phyloP scores from a whole-genome alignment of 2,113 vertebrate genomes.

The Corynorhinus townsendii region DNA sequence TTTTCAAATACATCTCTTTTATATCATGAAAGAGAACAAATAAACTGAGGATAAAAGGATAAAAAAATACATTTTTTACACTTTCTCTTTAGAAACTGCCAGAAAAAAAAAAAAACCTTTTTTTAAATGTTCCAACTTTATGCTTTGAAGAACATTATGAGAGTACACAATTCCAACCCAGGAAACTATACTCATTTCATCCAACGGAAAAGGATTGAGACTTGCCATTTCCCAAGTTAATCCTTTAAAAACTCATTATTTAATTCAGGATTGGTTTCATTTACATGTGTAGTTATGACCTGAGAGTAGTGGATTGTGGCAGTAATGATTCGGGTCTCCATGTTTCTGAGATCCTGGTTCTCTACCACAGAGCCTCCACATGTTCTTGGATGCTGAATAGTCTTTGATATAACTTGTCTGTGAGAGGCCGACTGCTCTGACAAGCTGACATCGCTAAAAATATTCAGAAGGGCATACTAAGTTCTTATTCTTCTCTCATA shows the following conservation, averaged over 20 bases:
- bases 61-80: background rate
- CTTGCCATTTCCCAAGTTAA: background rate
- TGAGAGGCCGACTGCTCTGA: background rate
- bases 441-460: background rate
- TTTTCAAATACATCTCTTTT: background rate
- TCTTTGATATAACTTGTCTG: background rate
- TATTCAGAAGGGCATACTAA: background rate
- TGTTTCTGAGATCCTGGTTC: background rate
- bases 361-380: background rate
- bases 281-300: background rate
- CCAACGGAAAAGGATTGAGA: conserved; percentile 17
- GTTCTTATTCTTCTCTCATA: background rate
- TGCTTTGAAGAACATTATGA: background rate
- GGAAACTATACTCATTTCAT: background rate
- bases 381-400: background rate
- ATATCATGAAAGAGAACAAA: background rate
- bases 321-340: background rate
- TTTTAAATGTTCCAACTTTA: background rate
- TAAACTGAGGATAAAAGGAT: background rate
- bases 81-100: background rate
- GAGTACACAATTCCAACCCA: background rate
- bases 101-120: background rate
- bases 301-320: background rate
- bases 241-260: background rate
- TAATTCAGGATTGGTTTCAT: background rate